phyloP scores from a whole-genome alignment of 2,113 vertebrate genomes.

The Mixornis gularis region DNA sequence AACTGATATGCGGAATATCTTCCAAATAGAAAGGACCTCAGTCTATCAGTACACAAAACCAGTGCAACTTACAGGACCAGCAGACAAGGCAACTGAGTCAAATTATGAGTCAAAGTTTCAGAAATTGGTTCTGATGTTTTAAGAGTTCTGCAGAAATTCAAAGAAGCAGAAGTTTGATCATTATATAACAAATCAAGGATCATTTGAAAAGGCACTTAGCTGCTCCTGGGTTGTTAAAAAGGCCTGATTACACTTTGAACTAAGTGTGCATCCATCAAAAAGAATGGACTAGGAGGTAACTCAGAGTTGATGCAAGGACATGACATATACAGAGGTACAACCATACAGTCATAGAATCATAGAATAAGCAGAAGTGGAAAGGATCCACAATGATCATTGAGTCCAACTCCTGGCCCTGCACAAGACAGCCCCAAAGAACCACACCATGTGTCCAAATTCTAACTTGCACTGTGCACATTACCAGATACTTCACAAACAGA shows the following conservation, averaged over 20 bases:
- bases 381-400: accelerated
- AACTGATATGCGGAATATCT: background rate
- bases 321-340: background rate
- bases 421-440: background rate
- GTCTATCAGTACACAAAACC: background rate
- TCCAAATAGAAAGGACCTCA: background rate
- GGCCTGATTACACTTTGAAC: background rate
- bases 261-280: background rate
- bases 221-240: background rate
- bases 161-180: background rate
- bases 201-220: background rate
- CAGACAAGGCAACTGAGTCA: background rate
- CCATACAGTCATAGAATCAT: background rate
- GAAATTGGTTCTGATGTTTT: background rate
- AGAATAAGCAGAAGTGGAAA: background rate
- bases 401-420: background rate
- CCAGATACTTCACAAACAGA: background rate
- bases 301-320: background rate
- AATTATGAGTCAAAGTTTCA: background rate
- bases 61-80: background rate
- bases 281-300: background rate
- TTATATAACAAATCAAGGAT: background rate
- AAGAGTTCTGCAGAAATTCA: background rate
- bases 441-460: background rate
- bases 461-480: background rate